Evolutionary conservation across 2,888 invertebrate species (phyloP).

Genomic region (Acrobasis repandana): DNA sequence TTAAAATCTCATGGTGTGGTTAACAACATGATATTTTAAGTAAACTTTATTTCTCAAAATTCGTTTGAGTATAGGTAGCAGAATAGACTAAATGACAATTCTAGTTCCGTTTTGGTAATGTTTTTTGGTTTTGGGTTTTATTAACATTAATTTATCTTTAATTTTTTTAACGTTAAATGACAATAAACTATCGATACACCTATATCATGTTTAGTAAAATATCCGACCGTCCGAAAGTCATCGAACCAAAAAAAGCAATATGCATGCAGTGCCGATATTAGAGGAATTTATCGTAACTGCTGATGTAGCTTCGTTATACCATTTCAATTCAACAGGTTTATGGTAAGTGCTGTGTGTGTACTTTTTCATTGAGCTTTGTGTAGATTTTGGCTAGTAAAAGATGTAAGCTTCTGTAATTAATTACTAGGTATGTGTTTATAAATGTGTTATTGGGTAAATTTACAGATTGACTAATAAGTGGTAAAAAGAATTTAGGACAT

Average conservation of each 20-base stretch:
- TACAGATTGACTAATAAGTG: no score
- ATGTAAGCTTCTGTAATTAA: not conserved
- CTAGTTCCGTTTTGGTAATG: not conserved
- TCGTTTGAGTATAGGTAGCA: no score
- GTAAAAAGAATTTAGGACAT: no score
- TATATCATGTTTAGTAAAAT: not conserved
- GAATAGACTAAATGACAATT: not conserved
- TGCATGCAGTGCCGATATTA: not conserved
- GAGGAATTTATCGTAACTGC: constrained; percentile 1
- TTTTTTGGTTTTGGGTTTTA: no score
- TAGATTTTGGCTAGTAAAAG: not conserved
- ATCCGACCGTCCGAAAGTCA: not conserved
- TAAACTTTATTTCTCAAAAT: no score
- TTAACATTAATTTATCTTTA: no score
- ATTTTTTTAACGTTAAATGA: no score
- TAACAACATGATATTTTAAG: no score
- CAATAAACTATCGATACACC: no score
- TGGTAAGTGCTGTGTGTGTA: constrained; percentile 19
- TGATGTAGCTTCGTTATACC: not conserved
- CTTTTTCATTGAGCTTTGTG: not conserved
- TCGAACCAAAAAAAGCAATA: not conserved
- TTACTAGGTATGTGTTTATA: no score
- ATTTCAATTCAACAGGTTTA: constrained; percentile 26
- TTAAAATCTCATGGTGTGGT: no score
- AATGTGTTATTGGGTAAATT: no score